Percentiles rank a stretch among this genome's conserved stretches.
phyloP scores from a whole-genome alignment of 1,140 invertebrate genomes.

The Acromyrmex charruanus region DNA sequence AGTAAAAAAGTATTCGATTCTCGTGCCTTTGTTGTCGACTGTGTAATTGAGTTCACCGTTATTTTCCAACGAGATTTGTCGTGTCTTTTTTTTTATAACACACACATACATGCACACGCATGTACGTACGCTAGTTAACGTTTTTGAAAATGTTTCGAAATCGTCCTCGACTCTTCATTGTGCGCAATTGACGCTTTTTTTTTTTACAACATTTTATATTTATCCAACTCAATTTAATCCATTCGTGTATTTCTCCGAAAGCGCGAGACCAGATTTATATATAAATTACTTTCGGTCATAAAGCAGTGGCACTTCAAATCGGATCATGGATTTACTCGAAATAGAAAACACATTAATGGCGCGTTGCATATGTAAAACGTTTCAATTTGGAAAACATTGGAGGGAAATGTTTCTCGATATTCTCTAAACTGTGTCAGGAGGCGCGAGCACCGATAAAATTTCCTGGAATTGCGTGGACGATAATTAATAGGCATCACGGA shows the following conservation, averaged over 20 bases:
- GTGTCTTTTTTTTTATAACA: constrained; percentile 22
- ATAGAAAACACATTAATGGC: constrained; percentile 59
- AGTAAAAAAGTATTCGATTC: constrained; percentile 49
- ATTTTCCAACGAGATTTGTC: constrained; percentile 36
- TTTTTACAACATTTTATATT: constrained; percentile 60
- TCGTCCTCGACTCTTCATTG: constrained; percentile 34
- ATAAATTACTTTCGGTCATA: constrained; percentile 63
- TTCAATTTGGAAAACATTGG: constrained; percentile 61
- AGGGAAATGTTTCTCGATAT: constrained; percentile 54
- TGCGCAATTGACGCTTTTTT: constrained; percentile 43
- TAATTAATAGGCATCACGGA: constrained; percentile 51
- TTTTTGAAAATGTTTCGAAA: constrained; percentile 47
- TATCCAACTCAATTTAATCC: constrained; percentile 63
- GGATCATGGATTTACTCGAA: constrained; percentile 62
- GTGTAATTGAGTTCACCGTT: constrained; percentile 47
- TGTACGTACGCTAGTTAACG: background rate
- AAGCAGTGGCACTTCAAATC: constrained; percentile 63
- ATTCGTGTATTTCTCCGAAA: constrained; percentile 32
- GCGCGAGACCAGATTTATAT: constrained; percentile 56
- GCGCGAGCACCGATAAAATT: constrained; percentile 46
- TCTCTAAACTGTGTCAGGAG: constrained; percentile 32
- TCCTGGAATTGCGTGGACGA: constrained; percentile 36
- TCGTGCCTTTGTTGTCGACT: constrained; percentile 38
- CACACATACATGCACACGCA: background rate
- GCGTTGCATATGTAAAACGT: constrained; percentile 52